These are phyloP conservation scores for Mesoligia furuncula DNA, from an alignment of 2,888 invertebrate species.

Conservation along the genomic window DNA sequence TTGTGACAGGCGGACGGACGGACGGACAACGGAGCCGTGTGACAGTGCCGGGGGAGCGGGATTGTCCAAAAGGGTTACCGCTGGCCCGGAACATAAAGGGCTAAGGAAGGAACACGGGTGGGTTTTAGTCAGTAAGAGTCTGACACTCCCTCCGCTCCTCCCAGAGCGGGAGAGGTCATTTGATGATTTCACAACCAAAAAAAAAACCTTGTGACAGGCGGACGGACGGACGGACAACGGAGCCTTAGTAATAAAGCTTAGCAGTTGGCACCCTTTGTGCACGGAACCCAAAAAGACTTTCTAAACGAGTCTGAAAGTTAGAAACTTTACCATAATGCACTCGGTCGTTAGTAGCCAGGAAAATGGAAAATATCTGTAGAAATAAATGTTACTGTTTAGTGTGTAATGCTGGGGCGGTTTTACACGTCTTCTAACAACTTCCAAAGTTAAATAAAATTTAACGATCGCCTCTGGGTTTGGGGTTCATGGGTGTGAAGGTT, in stretches of 20 bases:
- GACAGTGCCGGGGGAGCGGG: too few relatives aligned
- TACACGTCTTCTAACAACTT: constrained; percentile 76
- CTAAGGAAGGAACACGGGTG: too few relatives aligned
- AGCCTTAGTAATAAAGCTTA: not conserved
- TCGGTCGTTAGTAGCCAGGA: constrained; percentile 40
- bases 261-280: not conserved
- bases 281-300: constrained; percentile 6
- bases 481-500: constrained; percentile 50
- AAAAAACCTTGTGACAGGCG: not conserved
- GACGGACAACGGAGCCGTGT: too few relatives aligned
- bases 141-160: too few relatives aligned
- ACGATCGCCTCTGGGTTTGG: constrained; percentile 62
- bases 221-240: not conserved
- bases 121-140: too few relatives aligned
- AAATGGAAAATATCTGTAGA: constrained; percentile 72
- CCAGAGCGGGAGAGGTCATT: too few relatives aligned
- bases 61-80: too few relatives aligned
- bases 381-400: constrained; percentile 69
- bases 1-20: too few relatives aligned
- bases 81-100: too few relatives aligned
- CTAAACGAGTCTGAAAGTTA: constrained; percentile 46
- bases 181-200: too few relatives aligned
- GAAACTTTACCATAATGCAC: constrained; percentile 41
- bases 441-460: constrained; percentile 78
- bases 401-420: constrained; percentile 64